Conservation (phyloP, 2,113 vertebrate genomes). For the Aegotheles bennettii region DNA sequence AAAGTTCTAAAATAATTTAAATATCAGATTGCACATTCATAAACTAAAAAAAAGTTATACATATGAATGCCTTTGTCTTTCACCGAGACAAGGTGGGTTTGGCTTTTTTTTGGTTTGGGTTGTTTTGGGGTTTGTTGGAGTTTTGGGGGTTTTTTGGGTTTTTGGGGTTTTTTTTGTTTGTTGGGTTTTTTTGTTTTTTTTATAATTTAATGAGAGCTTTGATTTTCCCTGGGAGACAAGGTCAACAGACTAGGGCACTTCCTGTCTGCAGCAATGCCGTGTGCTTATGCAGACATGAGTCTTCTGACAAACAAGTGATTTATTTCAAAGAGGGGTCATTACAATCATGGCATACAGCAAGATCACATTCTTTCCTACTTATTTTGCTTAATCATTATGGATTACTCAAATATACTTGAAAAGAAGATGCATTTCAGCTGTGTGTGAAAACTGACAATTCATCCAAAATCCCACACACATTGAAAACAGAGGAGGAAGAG, state of each 20-base stretch:
- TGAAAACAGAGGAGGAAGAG: background rate
- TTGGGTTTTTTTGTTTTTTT: background rate
- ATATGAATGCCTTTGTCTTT: constrained; percentile 11
- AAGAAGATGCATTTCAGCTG: constrained; percentile 46
- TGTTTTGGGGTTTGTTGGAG: background rate
- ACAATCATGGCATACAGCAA: constrained; percentile 12
- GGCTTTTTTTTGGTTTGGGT: background rate
- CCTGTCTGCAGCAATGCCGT: constrained; percentile 64
- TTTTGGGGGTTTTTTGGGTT: background rate
- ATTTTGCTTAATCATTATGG: constrained; percentile 51
- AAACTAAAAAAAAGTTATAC: background rate
- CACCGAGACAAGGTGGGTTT: background rate
- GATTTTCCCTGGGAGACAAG: constrained; percentile 54
- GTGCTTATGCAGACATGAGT: constrained; percentile 60
- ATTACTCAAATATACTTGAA: constrained; percentile 53
- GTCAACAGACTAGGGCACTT: constrained; percentile 74
- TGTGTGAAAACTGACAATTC: constrained; percentile 26
- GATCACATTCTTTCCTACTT: constrained; percentile 55
- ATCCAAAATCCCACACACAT: constrained; percentile 13
- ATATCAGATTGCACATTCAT: constrained; percentile 23
- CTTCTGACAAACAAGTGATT: constrained; percentile 62
- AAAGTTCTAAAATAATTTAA: constrained; percentile 31
- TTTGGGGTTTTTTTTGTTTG: background rate
- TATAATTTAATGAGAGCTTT: constrained; percentile 51
- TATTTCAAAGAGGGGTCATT: constrained; percentile 63